A percentile compares a stretch with the other conserved stretches of the same genome.
These are phyloP conservation scores for Illadopsis cleaveri DNA, from an alignment of 2,113 vertebrate species.

Conservation along the genomic window DNA sequence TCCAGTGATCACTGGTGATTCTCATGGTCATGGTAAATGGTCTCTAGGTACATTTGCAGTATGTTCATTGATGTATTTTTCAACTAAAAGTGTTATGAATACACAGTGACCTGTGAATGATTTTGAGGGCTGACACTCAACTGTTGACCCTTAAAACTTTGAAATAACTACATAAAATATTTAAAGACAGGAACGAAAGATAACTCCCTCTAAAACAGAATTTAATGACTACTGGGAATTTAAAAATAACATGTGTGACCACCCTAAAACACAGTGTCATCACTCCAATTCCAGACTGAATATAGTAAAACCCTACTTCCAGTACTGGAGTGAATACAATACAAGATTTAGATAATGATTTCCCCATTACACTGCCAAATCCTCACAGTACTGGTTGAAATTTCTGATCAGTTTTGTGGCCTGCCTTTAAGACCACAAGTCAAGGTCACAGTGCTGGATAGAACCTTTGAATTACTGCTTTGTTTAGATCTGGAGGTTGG, in stretches of 20 bases:
- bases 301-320: not conserved
- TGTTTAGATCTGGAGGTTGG: not conserved
- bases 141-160: conserved; percentile 35
- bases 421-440: not conserved
- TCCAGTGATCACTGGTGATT: not conserved
- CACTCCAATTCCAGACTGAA: not conserved
- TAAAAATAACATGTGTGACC: not conserved
- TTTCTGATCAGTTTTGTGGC: not conserved
- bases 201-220: not conserved
- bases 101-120: conserved; percentile 10
- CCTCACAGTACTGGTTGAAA: not conserved
- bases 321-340: not conserved
- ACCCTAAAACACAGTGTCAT: not conserved
- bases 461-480: not conserved
- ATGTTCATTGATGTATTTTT: not conserved
- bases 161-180: conserved; percentile 20
- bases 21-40: not conserved
- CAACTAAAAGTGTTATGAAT: not conserved
- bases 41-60: not conserved
- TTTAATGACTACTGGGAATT: not conserved
- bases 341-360: not conserved
- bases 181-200: conserved; percentile 6
- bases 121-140: not conserved
- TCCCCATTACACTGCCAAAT: not conserved
- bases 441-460: not conserved